Conservation (phyloP, 2,888 invertebrate genomes). For the Gryllus longicercus region DNA sequence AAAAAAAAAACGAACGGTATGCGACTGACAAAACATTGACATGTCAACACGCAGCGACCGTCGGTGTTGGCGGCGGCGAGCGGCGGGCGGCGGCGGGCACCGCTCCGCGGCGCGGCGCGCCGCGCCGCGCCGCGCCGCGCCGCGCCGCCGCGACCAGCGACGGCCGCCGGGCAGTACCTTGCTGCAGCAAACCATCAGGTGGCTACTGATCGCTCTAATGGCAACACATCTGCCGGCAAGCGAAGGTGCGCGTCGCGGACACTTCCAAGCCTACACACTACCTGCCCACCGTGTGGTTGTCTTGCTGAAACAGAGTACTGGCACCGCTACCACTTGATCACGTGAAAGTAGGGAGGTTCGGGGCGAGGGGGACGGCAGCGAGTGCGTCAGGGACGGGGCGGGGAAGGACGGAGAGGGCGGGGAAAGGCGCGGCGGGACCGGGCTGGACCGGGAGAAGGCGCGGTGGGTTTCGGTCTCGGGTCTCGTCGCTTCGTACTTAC, state of each 20-base stretch:
- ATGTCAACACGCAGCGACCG: background rate
- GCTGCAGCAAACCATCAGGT: conserved; percentile 11
- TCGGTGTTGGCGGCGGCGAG: background rate
- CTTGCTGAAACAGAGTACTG: conserved; percentile 5
- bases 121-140: too few species aligned
- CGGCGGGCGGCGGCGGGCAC: background rate
- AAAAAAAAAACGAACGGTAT: background rate
- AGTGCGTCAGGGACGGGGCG: background rate
- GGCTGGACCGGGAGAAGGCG: too few species aligned
- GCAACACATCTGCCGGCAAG: background rate
- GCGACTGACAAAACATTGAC: background rate
- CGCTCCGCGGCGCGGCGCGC: too few species aligned
- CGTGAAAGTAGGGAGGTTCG: background rate
- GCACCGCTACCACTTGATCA: conserved; percentile 2
- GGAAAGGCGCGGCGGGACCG: background rate
- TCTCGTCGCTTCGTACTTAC: conserved; percentile 3
- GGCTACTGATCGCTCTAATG: background rate
- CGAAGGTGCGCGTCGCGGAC: background rate
- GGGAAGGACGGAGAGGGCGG: background rate
- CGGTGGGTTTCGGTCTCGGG: background rate
- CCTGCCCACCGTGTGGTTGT: conserved; percentile 5
- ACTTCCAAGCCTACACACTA: conserved; percentile 8
- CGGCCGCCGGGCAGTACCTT: conserved; percentile 17
- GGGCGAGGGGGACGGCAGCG: background rate
- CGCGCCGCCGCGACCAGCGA: background rate